phyloP scores from a whole-genome alignment of 2,888 invertebrate genomes.

The Colostygia pectinataria region DNA sequence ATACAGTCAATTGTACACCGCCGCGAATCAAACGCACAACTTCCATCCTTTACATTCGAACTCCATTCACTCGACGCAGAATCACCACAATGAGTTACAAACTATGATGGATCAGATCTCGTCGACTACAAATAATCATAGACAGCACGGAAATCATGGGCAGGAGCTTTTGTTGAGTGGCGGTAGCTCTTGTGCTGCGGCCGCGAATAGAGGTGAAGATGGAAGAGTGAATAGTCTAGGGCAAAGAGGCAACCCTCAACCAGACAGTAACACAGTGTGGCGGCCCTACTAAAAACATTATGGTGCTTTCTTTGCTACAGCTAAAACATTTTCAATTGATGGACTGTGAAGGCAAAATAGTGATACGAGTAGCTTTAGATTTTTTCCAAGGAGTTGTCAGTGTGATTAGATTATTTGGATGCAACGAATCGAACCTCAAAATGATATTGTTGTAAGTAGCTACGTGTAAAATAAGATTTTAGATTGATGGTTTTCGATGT shows the following conservation, averaged over 20 bases:
- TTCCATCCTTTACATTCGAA: constrained; percentile 87
- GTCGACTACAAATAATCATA: constrained; percentile 84
- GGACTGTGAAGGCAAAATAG: constrained; percentile 19
- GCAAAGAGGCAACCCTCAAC: constrained; percentile 84
- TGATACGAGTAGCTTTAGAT: constrained; percentile 22
- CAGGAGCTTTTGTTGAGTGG: constrained; percentile 80
- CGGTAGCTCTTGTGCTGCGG: constrained; percentile 82
- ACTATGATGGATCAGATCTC: constrained; percentile 90
- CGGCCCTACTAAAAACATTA: constrained; percentile 85
- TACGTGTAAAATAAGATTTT: constrained; percentile 49
- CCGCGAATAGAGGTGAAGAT: constrained; percentile 82
- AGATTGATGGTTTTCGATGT: constrained; percentile 49
- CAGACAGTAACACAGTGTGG: constrained; percentile 88
- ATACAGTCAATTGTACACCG: constrained; percentile 92
- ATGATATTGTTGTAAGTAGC: constrained; percentile 43
- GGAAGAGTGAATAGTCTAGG: constrained; percentile 81
- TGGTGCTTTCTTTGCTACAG: constrained; percentile 42
- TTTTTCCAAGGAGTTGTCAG: constrained; percentile 43
- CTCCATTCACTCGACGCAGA: constrained; percentile 84
- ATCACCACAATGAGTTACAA: constrained; percentile 87
- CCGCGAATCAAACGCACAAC: constrained; percentile 89
- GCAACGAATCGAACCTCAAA: constrained; percentile 64
- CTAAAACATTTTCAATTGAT: not conserved
- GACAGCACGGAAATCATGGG: constrained; percentile 71
- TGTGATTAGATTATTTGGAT: constrained; percentile 36